Percentiles rank a stretch among this genome's conserved stretches.
Evolutionary conservation across 2,113 vertebrate species (phyloP).

Genomic region (Azemiops feae): DNA sequence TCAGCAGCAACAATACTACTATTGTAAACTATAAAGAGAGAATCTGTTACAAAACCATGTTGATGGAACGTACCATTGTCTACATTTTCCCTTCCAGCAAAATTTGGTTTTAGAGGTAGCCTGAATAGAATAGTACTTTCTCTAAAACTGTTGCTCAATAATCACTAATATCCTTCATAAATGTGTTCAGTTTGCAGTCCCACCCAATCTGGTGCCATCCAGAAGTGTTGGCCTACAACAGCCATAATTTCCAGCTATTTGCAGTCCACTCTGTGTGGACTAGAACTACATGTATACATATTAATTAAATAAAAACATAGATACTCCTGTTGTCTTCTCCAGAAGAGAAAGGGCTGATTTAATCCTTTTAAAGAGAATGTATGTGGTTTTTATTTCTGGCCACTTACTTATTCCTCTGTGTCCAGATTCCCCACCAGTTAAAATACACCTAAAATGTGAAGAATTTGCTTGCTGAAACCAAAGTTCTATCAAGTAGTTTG

Average conservation of each 20-base stretch:
- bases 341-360: not conserved
- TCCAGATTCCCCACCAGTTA: not conserved
- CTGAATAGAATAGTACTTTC: not conserved
- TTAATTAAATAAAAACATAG: not conserved
- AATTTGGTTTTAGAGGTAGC: not conserved
- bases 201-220: not conserved
- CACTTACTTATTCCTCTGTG: not conserved
- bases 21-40: not conserved
- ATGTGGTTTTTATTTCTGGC: not conserved
- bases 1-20: not conserved
- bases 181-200: not conserved
- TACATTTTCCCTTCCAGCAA: not conserved
- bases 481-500: not conserved
- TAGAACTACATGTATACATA: not conserved
- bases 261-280: not conserved
- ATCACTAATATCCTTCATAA: not conserved
- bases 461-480: not conserved
- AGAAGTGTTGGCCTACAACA: not conserved
- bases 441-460: not conserved
- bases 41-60: not conserved
- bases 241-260: not conserved
- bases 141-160: not conserved
- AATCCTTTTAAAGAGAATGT: not conserved
- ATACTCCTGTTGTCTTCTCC: not conserved
- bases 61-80: conserved; percentile 6